Evolutionary conservation across 2,888 invertebrate genomes (phyloP).

Genomic region (Eulithis testata): DNA sequence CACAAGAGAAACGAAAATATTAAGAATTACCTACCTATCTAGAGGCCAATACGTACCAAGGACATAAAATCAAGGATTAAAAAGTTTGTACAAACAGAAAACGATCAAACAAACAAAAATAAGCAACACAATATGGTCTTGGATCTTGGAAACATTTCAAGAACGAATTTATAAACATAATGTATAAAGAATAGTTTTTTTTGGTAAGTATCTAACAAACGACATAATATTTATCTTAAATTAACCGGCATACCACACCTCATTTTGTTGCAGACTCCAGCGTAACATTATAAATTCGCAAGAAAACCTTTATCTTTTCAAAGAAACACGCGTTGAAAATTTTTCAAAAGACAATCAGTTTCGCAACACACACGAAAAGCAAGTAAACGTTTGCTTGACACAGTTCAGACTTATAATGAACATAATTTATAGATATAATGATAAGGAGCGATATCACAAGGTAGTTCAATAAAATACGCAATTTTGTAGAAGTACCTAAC

Average conservation of each 20-base stretch:
- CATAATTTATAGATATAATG: slow-evolving; percentile 74
- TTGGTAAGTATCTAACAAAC: slow-evolving; percentile 6
- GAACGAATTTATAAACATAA: no score
- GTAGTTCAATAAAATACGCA: slow-evolving; percentile 63
- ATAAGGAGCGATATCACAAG: slow-evolving; percentile 75
- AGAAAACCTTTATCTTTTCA: slow-evolving; percentile 31
- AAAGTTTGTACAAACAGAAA: background rate
- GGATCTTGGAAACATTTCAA: slow-evolving; percentile 1
- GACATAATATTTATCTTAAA: slow-evolving; percentile 9
- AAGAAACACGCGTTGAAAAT: slow-evolving; percentile 21
- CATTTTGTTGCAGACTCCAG: slow-evolving; percentile 61
- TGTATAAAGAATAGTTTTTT: background rate
- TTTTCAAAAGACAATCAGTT: slow-evolving; percentile 36
- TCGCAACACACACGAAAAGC: slow-evolving; percentile 48
- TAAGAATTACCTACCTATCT: slow-evolving; percentile 1
- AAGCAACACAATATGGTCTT: slow-evolving; percentile 22
- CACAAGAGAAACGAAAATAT: slow-evolving; percentile 45
- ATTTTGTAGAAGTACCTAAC: slow-evolving; percentile 33
- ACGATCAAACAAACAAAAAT: slow-evolving; percentile 19
- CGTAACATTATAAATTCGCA: slow-evolving; percentile 56
- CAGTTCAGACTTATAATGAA: slow-evolving; percentile 67
- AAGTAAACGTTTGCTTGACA: slow-evolving; percentile 65
- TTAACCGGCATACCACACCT: slow-evolving; percentile 51
- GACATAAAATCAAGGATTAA: background rate
- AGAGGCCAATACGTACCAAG: background rate